Conservation (phyloP, 2,888 invertebrate species). For the Cheilosia pagana region DNA sequence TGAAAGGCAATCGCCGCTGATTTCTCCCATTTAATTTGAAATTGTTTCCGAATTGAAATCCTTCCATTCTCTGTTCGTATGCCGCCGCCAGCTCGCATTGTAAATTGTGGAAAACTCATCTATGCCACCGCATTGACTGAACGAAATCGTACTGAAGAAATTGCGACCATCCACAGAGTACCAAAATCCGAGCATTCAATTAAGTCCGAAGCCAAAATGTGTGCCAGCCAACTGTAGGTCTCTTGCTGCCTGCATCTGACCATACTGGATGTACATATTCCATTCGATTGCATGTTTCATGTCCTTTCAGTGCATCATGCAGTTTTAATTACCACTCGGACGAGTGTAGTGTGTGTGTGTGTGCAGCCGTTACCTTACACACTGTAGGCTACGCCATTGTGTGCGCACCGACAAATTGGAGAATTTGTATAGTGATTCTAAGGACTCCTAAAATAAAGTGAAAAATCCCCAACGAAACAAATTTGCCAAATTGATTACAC, state of each 20-base stretch:
- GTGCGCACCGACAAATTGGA: slow-evolving; percentile 37
- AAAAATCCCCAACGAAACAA: slow-evolving; percentile 49
- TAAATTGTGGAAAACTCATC: slow-evolving; percentile 1
- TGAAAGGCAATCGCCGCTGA: too few relatives aligned
- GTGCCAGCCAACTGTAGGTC: not conserved
- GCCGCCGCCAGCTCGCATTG: not conserved
- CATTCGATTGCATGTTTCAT: slow-evolving; percentile 58
- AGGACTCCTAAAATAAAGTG: slow-evolving; percentile 40
- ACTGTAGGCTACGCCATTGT: not conserved
- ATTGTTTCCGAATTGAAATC: slow-evolving; percentile 9
- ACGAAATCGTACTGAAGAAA: slow-evolving; percentile 17
- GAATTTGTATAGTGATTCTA: slow-evolving; percentile 28
- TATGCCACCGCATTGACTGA: slow-evolving; percentile 20
- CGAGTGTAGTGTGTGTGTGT: not conserved
- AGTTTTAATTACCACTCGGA: slow-evolving; percentile 58
- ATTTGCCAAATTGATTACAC: slow-evolving; percentile 62
- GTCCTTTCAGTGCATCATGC: slow-evolving; percentile 58
- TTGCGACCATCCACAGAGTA: not conserved
- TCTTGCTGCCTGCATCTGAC: too few relatives aligned
- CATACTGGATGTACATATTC: slow-evolving; percentile 1
- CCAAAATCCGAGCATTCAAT: slow-evolving; percentile 31
- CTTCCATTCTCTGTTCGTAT: not conserved
- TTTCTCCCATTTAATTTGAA: not conserved
- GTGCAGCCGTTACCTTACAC: not conserved
- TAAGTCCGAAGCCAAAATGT: slow-evolving; percentile 27